phyloP scores from a whole-genome alignment of 2,113 vertebrate genomes.

The Apaloderma vittatum region DNA sequence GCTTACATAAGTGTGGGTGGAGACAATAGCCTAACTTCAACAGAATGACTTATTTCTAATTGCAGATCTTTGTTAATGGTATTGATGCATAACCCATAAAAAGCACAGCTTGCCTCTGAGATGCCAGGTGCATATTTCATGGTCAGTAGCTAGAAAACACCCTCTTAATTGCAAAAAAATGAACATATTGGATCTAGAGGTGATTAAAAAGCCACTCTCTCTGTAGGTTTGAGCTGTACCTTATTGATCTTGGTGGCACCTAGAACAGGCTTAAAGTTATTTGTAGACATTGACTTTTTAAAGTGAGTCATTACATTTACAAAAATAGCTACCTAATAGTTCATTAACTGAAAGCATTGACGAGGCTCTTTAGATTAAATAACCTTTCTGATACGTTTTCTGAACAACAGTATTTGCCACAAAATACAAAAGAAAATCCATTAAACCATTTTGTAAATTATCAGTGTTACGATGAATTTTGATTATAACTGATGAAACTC shows the following conservation, averaged over 20 bases:
- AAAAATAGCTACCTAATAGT: not conserved
- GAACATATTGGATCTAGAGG: not conserved
- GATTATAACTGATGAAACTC: not conserved
- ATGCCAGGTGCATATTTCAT: conserved; percentile 7
- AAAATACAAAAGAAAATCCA: not conserved
- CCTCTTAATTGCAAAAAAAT: not conserved
- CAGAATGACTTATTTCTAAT: not conserved
- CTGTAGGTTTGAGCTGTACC: not conserved
- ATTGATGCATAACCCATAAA: not conserved
- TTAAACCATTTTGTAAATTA: not conserved
- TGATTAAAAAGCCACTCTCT: not conserved
- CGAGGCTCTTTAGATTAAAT: not conserved
- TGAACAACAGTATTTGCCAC: not conserved
- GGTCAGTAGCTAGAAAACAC: not conserved
- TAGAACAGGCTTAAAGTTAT: not conserved
- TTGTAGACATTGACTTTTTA: not conserved
- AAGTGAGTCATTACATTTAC: not conserved
- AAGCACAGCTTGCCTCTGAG: not conserved
- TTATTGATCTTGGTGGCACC: not conserved
- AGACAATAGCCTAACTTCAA: not conserved
- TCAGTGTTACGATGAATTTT: fast-evolving
- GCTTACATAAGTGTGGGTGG: not conserved
- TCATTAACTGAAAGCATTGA: not conserved
- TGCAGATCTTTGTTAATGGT: not conserved
- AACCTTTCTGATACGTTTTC: not conserved